Evolutionary conservation across 1,140 invertebrate genomes (phyloP).

Genomic region (Zaprionus kolodkinae): DNA sequence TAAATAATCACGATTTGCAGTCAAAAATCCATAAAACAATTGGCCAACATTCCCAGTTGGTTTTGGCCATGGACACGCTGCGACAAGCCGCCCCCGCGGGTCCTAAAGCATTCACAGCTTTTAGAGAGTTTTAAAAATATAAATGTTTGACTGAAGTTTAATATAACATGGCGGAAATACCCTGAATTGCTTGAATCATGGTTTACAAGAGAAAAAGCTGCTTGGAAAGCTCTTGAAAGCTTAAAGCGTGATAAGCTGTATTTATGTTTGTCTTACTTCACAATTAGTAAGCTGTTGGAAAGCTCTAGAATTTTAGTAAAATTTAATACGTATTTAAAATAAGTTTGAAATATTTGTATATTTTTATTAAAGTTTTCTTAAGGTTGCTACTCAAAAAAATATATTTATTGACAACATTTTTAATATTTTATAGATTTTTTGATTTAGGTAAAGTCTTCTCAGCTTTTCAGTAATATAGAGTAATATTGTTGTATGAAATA

Average conservation of each 20-base stretch:
- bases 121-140: slow-evolving; percentile 16
- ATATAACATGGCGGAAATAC: background rate
- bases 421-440: too few relatives aligned
- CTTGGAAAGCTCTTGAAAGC: too few relatives aligned
- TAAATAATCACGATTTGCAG: slow-evolving; percentile 48
- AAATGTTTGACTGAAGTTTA: background rate
- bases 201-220: background rate
- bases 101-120: slow-evolving; percentile 35
- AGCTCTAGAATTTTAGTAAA: too few relatives aligned
- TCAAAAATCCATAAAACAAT: slow-evolving; percentile 46
- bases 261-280: background rate
- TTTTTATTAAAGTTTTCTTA: background rate
- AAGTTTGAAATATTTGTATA: too few relatives aligned
- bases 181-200: background rate
- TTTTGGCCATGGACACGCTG: background rate
- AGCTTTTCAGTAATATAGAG: background rate
- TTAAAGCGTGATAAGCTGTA: background rate
- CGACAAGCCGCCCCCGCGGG: background rate
- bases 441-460: too few relatives aligned
- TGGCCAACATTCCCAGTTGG: slow-evolving; percentile 31
- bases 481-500: background rate
- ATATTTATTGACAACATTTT: too few relatives aligned
- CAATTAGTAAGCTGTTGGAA: too few relatives aligned
- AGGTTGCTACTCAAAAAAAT: too few relatives aligned
- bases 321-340: too few relatives aligned